Percentiles rank a stretch among this genome's conserved stretches.
phyloP scores from a whole-genome alignment of 2,113 vertebrate genomes.

The Alces alces region DNA sequence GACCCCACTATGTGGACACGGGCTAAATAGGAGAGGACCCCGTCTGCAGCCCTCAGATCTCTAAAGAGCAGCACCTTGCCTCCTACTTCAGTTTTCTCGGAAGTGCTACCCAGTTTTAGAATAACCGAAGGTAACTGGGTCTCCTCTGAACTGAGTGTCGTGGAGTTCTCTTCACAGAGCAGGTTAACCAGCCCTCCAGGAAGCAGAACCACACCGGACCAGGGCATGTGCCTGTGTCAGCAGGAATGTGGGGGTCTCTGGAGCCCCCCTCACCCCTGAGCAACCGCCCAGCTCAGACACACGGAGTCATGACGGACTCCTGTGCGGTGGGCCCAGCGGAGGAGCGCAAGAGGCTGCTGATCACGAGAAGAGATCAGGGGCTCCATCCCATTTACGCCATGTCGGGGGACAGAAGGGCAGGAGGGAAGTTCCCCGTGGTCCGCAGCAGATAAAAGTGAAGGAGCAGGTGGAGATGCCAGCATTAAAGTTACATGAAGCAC shows the following conservation, averaged over 20 bases:
- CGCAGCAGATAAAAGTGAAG: constrained; percentile 36
- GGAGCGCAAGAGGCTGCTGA: not conserved
- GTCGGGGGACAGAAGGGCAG: not conserved
- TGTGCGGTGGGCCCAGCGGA: not conserved
- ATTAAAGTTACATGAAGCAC: constrained; percentile 34
- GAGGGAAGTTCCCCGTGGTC: not conserved
- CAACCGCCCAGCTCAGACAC: not conserved
- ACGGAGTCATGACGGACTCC: not conserved
- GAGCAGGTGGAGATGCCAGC: not conserved
- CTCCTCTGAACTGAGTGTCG: not conserved
- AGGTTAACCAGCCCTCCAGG: accelerated
- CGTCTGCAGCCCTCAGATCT: not conserved
- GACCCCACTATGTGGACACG: accelerated
- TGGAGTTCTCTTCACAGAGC: not conserved
- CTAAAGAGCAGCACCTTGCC: not conserved
- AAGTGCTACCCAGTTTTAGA: not conserved
- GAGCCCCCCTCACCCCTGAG: not conserved
- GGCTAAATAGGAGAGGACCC: not conserved
- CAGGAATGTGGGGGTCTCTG: not conserved
- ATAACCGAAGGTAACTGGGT: not conserved
- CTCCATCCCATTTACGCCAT: not conserved
- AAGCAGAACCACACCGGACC: accelerated
- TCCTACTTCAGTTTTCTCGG: not conserved
- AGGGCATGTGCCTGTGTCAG: accelerated
- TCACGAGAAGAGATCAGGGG: not conserved